Base-by-base conservation (phyloP, 2,113 vertebrate genomes). In the Cavia aperea region DNA sequence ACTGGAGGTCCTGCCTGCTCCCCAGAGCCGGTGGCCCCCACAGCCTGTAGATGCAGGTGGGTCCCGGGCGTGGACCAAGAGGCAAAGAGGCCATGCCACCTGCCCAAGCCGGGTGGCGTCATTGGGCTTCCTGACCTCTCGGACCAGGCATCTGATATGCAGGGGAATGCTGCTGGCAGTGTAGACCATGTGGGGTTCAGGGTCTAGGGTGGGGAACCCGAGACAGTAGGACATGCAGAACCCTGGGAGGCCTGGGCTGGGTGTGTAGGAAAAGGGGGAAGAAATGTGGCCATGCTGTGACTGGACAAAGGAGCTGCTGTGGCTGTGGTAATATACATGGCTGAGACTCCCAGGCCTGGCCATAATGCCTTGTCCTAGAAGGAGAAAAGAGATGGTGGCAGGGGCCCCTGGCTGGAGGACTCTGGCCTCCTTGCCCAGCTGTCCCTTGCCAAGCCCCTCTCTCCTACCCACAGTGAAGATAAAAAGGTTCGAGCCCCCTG, bases 401-500 rank as follows among this genome's bases (percentile, higher is more conserved):
- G 23, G 46, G 51, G 33, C 29, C 16, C 29, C 77, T 23, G 77
- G 31, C 16, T 79, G 51, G 51, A 19, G 19, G 51, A 36, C 9
- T 19, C 51, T 15, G 14, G 49, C 31, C 16, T 54, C 77, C 51
- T 29, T 5, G 14, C 51, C 21, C 23, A 5, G 9, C 8, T 0
- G 2, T 24, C 54, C 51, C 36, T 21, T 43, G 36, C 46, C 49
- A 23, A 0, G 26, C 43, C 12, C n/a, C 82, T 89, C 68, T 66
- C 39, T 63, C 72, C 86, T 13, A 23, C 12, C 16, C n/a, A 2
- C 98, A 99, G 99, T 99, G 93, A 99, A 98, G 97, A 98, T 99
- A 88, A 99, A 99, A 97, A 99, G 98, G 97, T 99, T 99, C 68
- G 98, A 98, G 90, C 98, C 98, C 63, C 98, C 98, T 91, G 98